Base-by-base conservation (phyloP, 2,888 invertebrate species). In the Ormyrus pomaceus region DNA sequence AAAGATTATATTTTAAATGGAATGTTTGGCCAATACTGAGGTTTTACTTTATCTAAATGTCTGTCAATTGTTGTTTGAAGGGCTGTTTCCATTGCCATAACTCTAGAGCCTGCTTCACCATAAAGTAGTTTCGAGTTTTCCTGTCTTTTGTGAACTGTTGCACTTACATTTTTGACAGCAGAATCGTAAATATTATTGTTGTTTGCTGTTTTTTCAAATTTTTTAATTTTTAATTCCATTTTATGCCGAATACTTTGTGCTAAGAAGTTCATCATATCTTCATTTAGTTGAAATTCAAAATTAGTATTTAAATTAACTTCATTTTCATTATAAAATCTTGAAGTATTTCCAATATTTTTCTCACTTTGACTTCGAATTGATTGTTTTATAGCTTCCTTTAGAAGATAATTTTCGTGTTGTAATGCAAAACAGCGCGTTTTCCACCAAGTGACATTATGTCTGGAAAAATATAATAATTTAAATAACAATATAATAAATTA, bases 71-170 rank as follows among this genome's bases (percentile, higher is more conserved):
- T 93, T 75, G 95, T 92, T 83, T 94, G 93, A 82, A 95, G 87
- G 0, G 94, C 93, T 82, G 94, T 94, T 91, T 96, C 96, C 92
- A 95, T 93, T 0, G 95, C 95, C 83, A 93, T 92, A 85, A 96
- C 94, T 88, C 92, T 93, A 45, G 94, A 92, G 87, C 95, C 94
- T 11, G 92, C 91, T 55, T 92, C 91, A 0, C 95, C 95, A 89
- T 96, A 96, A 19, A 95, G 87, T 78, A 91, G 88, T 83, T 92
- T 91, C 83, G 93, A 91, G 83, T 91, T 90, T 45, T 88, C 85
- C 5, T 84, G 84, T 81, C 90, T 90, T 72, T 91, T 89, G 68
- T 89, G 88, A 6, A 88, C 87, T 86, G 84, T 86, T 58, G 83
- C 82, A 56, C 86, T 84, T 10, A 85, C 85, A 45, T 84, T 83